Evolutionary conservation across 1,140 invertebrate species (phyloP).

Genomic region (Thalassaphorura encarpata): DNA sequence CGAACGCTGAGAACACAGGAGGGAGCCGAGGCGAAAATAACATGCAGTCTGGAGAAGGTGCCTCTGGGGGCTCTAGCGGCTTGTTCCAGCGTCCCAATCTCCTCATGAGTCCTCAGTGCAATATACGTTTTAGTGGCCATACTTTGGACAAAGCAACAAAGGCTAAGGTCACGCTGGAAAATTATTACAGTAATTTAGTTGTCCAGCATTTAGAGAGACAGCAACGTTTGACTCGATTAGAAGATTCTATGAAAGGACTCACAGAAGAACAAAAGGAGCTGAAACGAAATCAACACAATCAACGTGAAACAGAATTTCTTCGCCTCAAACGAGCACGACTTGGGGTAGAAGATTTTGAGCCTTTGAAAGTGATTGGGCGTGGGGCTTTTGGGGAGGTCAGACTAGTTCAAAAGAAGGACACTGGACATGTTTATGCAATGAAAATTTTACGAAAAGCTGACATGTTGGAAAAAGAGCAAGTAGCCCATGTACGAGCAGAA

Average conservation of each 20-base stretch:
- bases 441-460: slow-evolving; percentile 98
- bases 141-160: slow-evolving; percentile 98
- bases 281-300: slow-evolving; percentile 86
- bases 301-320: slow-evolving; percentile 97
- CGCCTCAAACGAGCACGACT: slow-evolving; percentile 89
- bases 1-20: slow-evolving; percentile 9
- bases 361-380: slow-evolving; percentile 91
- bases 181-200: slow-evolving; percentile 97
- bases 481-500: slow-evolving; percentile 97
- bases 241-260: slow-evolving; percentile 83
- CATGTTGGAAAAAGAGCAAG: slow-evolving; percentile 99
- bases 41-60: neutral
- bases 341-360: slow-evolving; percentile 97
- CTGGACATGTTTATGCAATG: slow-evolving; percentile 99
- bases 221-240: slow-evolving; percentile 81
- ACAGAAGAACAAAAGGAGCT: slow-evolving; percentile 74
- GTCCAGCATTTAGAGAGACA: slow-evolving; percentile 94
- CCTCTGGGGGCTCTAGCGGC: slow-evolving; percentile 3
- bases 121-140: slow-evolving; percentile 84
- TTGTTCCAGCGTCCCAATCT: slow-evolving; percentile 19
- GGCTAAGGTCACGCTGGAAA: slow-evolving; percentile 97
- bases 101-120: slow-evolving; percentile 44
- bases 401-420: slow-evolving; percentile 98
- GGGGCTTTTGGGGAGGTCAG: slow-evolving; percentile 98
- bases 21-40: neutral